Conservation (phyloP, 2,113 vertebrate genomes). For the Australoheros scitulus region DNA sequence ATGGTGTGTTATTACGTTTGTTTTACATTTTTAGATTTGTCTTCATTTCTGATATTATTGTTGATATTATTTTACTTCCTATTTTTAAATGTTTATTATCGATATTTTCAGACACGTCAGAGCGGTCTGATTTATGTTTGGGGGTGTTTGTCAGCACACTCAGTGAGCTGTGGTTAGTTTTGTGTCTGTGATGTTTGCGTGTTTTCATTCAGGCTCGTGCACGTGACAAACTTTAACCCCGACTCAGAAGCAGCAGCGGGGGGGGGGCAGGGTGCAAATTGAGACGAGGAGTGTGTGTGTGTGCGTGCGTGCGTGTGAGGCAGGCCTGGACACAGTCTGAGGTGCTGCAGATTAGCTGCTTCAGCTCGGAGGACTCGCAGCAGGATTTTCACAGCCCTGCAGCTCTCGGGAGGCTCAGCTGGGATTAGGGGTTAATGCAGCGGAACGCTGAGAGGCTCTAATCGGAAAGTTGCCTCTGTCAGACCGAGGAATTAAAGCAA, state of each 20-base stretch:
- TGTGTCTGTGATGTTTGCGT: too few species aligned
- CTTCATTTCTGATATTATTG: too few species aligned
- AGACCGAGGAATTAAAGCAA: background rate
- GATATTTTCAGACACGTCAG: too few species aligned
- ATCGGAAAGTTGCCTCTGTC: conserved; percentile 12
- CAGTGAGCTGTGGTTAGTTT: too few species aligned
- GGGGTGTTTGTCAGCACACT: too few species aligned
- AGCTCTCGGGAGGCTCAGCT: conserved; percentile 37
- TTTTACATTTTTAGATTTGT: too few species aligned
- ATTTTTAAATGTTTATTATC: too few species aligned
- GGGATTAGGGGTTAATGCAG: conserved; percentile 52
- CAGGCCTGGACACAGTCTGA: conserved; percentile 57
- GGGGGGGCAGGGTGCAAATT: background rate
- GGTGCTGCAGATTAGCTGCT: conserved; percentile 51
- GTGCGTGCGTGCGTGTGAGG: conserved; percentile 27
- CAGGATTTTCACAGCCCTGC: background rate
- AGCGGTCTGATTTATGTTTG: too few species aligned
- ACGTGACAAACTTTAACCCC: conserved; percentile 1
- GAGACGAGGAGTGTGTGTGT: background rate
- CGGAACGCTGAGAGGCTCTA: conserved; percentile 8
- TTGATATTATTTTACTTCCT: too few species aligned
- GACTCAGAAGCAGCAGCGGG: background rate
- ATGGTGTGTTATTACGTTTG: too few species aligned
- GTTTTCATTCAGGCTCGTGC: background rate
- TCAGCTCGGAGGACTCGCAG: background rate